Base-by-base conservation (phyloP, 1,140 invertebrate genomes). In the Drosophila bocqueti region DNA sequence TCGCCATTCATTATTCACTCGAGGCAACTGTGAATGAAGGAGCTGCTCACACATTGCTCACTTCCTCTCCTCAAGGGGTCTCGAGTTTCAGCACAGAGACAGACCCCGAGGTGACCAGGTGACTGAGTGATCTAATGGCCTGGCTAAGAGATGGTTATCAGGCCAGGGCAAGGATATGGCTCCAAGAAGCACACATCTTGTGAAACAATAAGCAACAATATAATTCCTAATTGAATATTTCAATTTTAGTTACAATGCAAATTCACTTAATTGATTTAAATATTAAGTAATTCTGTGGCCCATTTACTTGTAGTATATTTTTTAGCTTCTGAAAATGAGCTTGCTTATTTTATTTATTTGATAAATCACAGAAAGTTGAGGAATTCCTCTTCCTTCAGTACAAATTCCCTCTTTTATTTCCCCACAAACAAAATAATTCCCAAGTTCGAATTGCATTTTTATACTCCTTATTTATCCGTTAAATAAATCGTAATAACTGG, bases 1-100 rank as follows among this genome's bases (percentile, higher is more conserved):
- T 52, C 74, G 38, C 34, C 50, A 66, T 75, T 74, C 78, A 86
- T 85, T 78, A 86, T 64, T 82, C 83, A 83, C 64, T 79, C 46
- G 50, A n/a, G 15, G 57, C 54, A 77, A 59, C 62, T 47, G 55
- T 61, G 55, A 65, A 66, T 65, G 54, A 31, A 55, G 47, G 36
- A 55, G 50, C 50, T 52, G 8, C 49, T 34, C 40, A 61, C 38
- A 63, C 50, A 62, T 55, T 29, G 60, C 21, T 55, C 31, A 62
- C 47, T 57, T 65, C 63, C 61, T 63, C 7, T 26, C 2, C 36
- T 11, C 9, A 26, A 26, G 15, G 40, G 15, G 36, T 18, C 34
- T 63, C 36, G 50, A 21, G 2, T 63, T 63, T 58, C 49, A 24
- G 54, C 3, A 31, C 26, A 29, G 2, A 8, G 9, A 5, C 10